Evolutionary conservation across 2,113 vertebrate species (phyloP).

Genomic region (Piaya cayana): DNA sequence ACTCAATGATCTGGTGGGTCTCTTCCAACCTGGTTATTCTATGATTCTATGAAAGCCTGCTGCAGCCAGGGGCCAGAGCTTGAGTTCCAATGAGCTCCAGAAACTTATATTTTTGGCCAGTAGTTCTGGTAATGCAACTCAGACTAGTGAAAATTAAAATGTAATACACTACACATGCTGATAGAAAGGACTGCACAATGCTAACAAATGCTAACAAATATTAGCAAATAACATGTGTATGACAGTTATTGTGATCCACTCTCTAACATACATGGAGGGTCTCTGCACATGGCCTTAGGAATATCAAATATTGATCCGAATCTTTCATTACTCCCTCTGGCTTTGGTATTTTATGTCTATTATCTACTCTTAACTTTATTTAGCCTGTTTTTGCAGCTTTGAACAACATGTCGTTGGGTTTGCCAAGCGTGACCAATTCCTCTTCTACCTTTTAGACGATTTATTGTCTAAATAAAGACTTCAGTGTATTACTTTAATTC

Average conservation of each 20-base stretch:
- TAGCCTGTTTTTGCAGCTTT: neutral
- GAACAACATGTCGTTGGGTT: neutral
- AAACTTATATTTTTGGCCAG: neutral
- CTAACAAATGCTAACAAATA: neutral
- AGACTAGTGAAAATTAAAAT: neutral
- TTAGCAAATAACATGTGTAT: neutral
- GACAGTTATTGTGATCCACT: neutral
- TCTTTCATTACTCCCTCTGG: neutral
- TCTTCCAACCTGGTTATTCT: no score
- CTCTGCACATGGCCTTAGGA: neutral
- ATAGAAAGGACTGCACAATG: neutral
- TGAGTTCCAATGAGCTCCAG: neutral
- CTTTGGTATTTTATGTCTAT: neutral
- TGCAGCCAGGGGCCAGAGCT: neutral
- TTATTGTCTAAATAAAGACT: neutral
- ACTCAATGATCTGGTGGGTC: no score
- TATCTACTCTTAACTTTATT: neutral
- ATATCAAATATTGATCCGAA: neutral
- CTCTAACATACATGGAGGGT: neutral
- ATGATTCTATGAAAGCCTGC: no score
- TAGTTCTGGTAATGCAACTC: rapidly evolving
- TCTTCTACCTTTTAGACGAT: neutral
- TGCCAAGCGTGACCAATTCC: neutral
- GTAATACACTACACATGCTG: neutral
- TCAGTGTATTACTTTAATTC: neutral